Evolutionary conservation across 2,797 vertebrate genomes (phyloP), one percentile per base, ranked within the genome.

Genomic region (Thripadectes ignobilis): DNA sequence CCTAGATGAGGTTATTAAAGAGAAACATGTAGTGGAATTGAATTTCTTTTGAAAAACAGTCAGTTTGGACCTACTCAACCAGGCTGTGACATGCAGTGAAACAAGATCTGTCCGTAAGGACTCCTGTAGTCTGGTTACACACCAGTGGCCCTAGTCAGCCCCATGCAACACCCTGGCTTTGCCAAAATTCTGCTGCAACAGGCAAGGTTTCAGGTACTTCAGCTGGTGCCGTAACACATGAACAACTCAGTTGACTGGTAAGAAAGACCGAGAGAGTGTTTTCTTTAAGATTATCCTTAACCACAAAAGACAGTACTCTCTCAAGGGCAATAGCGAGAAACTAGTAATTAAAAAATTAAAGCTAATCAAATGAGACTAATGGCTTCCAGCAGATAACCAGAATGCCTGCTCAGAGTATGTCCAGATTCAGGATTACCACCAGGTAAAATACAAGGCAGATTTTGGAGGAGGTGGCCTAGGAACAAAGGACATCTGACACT

Each of bases 31-130:
- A 45, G 68, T 71, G 74, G 77, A 58, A 55, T 69, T 49, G 3
- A 20, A 63, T 66, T 85, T 91, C 71, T 96, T 81, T 67, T 58
- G 46, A 68, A 36, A 68, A 39, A 36, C 4, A 0, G 54, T 21
- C n/a, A 2, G 81, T 77, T 72, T 72, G 43, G 52, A 62, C 36
- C 49, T 73, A 57, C 36, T 57, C 54, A 89, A 24, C 38, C 95
- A 58, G 75, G 91, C 87, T 90, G 71, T 12, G 8, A 66, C 97
- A 95, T 75, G 91, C 96, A 95, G 79, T 4, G 76, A 20, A 69
- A 73, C 34, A 27, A 51, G 92, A 24, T 16, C 69, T 87, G 17
- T 12, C 93, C 43, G 32, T 7, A 18, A 22, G 13, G 14, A 18
- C 6, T 55, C 51, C 14, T 38, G 61, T 27, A 75, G 3, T 17